phyloP scores from a whole-genome alignment of 92 coral and sea anemone species.

The Heliopora coerulea region DNA sequence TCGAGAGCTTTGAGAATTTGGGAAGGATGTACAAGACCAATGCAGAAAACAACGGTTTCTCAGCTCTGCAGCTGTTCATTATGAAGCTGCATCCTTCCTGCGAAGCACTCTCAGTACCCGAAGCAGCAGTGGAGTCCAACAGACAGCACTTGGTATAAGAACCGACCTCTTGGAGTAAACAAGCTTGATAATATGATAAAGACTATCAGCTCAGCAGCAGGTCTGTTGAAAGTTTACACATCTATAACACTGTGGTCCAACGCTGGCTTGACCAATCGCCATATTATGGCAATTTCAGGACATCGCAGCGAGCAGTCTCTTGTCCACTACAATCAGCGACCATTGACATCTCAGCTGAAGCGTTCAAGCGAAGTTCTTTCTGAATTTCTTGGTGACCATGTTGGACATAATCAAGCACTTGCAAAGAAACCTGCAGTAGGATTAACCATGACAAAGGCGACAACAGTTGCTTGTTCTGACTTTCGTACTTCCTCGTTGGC shows the following conservation, averaged over 20 bases:
- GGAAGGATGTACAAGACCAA: slow-evolving; percentile 58
- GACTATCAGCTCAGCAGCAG: slow-evolving; percentile 44
- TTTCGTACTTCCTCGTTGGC: too few species aligned
- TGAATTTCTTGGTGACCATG: not conserved
- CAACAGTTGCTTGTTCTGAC: too few species aligned
- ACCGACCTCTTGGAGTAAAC: slow-evolving; percentile 44
- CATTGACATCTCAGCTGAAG: slow-evolving; percentile 38
- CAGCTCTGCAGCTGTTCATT: slow-evolving; percentile 44
- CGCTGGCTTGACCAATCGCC: slow-evolving; percentile 50
- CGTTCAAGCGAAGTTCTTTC: slow-evolving; percentile 39
- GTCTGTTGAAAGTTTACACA: slow-evolving; percentile 41
- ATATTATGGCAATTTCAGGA: slow-evolving; percentile 55
- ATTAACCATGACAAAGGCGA: too few species aligned
- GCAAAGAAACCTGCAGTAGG: too few species aligned
- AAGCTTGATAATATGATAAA: slow-evolving; percentile 53
- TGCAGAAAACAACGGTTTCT: slow-evolving; percentile 40
- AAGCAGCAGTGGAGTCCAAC: slow-evolving; percentile 35
- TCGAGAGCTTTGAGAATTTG: slow-evolving; percentile 32
- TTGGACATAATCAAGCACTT: not conserved
- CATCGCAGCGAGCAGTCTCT: slow-evolving; percentile 42
- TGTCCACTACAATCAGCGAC: slow-evolving; percentile 31
- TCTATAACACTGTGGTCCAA: slow-evolving; percentile 53
- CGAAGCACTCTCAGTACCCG: slow-evolving; percentile 52
- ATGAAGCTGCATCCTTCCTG: slow-evolving; percentile 48
- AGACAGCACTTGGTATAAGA: slow-evolving; percentile 51